Percentiles rank a stretch among this genome's conserved stretches.
phyloP scores from a whole-genome alignment of 2,113 vertebrate species.

The Copsychus sechellarum region DNA sequence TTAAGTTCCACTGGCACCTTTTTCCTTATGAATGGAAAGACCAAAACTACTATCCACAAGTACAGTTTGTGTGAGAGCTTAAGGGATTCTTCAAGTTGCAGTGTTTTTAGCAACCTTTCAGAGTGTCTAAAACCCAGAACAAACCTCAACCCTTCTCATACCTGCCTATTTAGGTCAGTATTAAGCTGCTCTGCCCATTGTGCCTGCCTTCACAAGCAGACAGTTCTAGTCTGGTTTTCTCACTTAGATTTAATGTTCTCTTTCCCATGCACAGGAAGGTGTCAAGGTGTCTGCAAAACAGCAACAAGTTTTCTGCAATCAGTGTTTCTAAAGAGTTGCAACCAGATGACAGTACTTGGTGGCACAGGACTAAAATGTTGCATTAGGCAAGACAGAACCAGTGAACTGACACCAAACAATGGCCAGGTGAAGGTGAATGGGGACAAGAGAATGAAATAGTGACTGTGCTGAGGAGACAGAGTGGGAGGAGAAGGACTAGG shows the following conservation, averaged over 20 bases:
- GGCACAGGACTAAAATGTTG: not conserved
- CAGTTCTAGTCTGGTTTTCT: not conserved
- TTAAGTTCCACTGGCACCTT: not conserved
- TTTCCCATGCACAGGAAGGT: not conserved
- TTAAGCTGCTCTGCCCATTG: not conserved
- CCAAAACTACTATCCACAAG: not conserved
- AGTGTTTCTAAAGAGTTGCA: not conserved
- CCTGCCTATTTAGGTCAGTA: not conserved
- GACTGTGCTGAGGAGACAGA: not conserved
- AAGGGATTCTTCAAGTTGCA: not conserved
- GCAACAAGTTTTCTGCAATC: not conserved
- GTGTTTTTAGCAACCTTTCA: not conserved
- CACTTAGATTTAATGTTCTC: not conserved
- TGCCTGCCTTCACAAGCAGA: not conserved
- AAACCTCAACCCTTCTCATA: not conserved
- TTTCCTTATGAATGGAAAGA: not conserved
- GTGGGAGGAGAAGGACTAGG: not conserved
- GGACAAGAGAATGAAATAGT: not conserved
- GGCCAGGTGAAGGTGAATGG: not conserved
- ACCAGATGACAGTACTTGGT: not conserved
- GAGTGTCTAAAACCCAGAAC: not conserved
- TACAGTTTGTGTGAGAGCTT: not conserved
- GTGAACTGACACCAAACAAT: not conserved
- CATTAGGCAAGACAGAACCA: not conserved
- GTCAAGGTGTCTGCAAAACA: not conserved